Evolutionary conservation across 2,888 invertebrate species (phyloP).

Genomic region (Oxystoma pomonae): DNA sequence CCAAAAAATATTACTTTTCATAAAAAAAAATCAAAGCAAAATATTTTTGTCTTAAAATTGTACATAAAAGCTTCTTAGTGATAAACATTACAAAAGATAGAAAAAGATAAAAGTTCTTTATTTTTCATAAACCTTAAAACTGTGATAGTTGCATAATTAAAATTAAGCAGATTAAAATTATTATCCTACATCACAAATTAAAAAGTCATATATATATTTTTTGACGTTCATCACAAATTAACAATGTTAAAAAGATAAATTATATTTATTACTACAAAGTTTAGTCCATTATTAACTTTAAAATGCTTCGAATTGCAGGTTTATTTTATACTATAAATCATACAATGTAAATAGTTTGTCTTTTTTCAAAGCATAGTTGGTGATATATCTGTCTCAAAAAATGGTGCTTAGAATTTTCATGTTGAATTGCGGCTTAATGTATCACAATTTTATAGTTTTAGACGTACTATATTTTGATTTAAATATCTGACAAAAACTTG

Average conservation of each 20-base stretch:
- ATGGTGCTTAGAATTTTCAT: conserved; percentile 21
- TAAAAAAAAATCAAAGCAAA: too few relatives aligned
- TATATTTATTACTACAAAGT: not conserved
- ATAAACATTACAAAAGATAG: not conserved
- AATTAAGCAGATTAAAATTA: conserved; percentile 16
- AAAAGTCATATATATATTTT: conserved; percentile 16
- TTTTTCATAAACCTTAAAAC: conserved; percentile 21
- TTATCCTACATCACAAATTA: conserved; percentile 21
- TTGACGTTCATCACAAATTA: not conserved
- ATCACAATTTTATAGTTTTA: conserved; percentile 26
- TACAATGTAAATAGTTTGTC: not conserved
- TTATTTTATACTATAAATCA: not conserved
- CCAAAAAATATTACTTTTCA: too few relatives aligned
- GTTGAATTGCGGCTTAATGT: conserved; percentile 8
- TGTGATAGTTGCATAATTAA: conserved; percentile 23
- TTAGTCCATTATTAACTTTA: not conserved
- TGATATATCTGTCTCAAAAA: conserved; percentile 23
- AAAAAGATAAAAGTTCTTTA: conserved; percentile 19
- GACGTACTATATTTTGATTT: conserved; percentile 19
- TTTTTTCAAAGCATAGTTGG: conserved; percentile 9
- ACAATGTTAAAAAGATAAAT: not conserved
- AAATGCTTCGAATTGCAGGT: not conserved
- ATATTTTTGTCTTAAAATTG: not conserved
- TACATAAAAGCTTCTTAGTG: conserved; percentile 3
- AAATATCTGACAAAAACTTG: too few relatives aligned